Base-by-base conservation (phyloP, 1,140 invertebrate species). In the Rhagoletis pomonella region DNA sequence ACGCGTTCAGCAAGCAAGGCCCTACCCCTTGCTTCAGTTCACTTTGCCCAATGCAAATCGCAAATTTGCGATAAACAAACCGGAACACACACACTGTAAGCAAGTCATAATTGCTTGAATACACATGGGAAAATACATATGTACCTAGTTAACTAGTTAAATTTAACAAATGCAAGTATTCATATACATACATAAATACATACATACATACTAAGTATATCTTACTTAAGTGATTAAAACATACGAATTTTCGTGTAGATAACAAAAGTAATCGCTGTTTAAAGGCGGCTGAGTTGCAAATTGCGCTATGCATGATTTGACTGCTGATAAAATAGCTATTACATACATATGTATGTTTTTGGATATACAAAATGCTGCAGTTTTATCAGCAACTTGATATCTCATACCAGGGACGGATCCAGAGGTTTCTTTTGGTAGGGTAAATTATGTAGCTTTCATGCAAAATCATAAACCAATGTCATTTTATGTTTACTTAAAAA, bases 381-480 rank as follows among this genome's bases (percentile, higher is more conserved):
- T 81, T 77, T 81, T 81, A 81, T 81, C 73, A 81, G 73, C 47
- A 58, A 81, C 14, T 81, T 19, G 19, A 50, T 81, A 58, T 19
- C 47, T 42, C 73, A 9, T 14, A 9, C 47, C 29, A 29, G 29
- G 29, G 29, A 1, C 29, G 29, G 29, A 29, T 29, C 29, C 29
- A 29, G 29, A 29, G 29, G 29, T 29, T 29, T 29, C 29, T 29
- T 29, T 29, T 29, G 29, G 29, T 29, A 29, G 29, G 29, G 29
- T 29, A 29, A 29, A 29, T 29, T 29, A 29, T 29, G 29, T 29
- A 29, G 29, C 29, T 29, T 29, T 29, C 29, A 29, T 29, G 1
- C 29, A 29, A 29, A 29, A 29, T 29, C 29, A 29, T 29, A 29
- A 29, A 29, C 29, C 29, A 81, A 19, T 55, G 17, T n/a, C 19